Evolutionary conservation across 2,888 invertebrate species (phyloP), one percentile per base, ranked within the genome.

Genomic region (Volucella bombylans): DNA sequence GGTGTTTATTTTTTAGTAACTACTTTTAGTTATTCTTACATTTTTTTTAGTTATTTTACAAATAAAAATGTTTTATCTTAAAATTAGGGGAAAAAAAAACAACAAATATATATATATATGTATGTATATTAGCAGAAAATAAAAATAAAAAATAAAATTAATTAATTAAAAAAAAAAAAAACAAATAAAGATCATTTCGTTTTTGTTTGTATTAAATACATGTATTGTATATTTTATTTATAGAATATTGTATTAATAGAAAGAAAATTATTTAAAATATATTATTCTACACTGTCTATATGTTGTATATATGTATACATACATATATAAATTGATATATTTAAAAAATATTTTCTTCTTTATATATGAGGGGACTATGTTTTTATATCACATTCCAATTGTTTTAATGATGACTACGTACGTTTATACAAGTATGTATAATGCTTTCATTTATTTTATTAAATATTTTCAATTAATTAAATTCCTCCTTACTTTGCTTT

Each of bases 331-430:
- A 79, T 73, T 39, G 72, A 80, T 67, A 80, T 79, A 65, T 76
- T 76, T 68, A 62, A 76, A 65, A 72, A 65, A 71, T 64, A 69
- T 39, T 55, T 52, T 39, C 14, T 31, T 67, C 31, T 76, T 81
- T 73, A 81, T 85, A 81, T 81, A 89, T 89, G 90, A 91, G 89
- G 91, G 90, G 91, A 91, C 91, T 91, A 90, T 90, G 90, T 90
- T 89, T 88, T 89, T 89, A 90, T 91, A 91, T 91, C 91, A 91
- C 91, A 91, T 91, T 91, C 91, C 91, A 91, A 91, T 91, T 90
- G 87, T 89, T 87, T 90, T 86, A 85, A 78, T 87, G 86, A 82
- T 89, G 88, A 88, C 89, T 88, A 87, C 87, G 87, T 88, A 88
- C 87, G 88, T 74, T 77, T 86, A 71, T n/a, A n/a, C n/a, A n/a